Evolutionary conservation across 2,888 invertebrate species (phyloP), one percentile per base, ranked within the genome.

Genomic region (Xanthostigma xanthostigma): DNA sequence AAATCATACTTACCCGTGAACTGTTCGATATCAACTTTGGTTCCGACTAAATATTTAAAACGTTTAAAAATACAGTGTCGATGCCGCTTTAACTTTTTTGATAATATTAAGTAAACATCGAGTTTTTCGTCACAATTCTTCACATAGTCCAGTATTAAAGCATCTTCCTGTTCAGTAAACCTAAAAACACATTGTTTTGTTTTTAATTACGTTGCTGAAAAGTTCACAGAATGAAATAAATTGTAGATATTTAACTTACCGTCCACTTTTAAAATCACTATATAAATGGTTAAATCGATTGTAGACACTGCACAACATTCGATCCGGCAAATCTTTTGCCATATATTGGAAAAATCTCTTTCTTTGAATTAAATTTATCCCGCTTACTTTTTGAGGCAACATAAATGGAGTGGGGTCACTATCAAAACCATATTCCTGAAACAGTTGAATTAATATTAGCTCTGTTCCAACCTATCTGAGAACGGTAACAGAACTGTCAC

Each of bases 311-410:
- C 14, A 17, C n/a, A 50, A 41, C 5, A 44, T 34, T n/a, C 45
- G 35, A 37, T 48, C 11, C 9, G 48, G 41, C 35, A 50, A 41
- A 41, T 13, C 48, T 42, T 42, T 44, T 11, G 45, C 50, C 13
- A 50, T 17, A 44, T 38, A 50, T 12, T 48, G 50, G 4, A 45
- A 27, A 35, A 50, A 50, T 36, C 45, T 50, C 38, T 9, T 41
- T 13, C 50, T 34, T 48, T 50, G 41, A n/a, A n/a, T 44, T 9
- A 33, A 35, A 27, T 27, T 3, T 27, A 27, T 27, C 1, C 27
- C 27, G 27, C 27, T 27, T 27, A 27, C 41, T 11, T 45, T 14
- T 37, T 33, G 34, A 2, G 45, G n/a, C 8, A 27, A 13, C 10
- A 44, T 27, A 40, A 49, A 49, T 13, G 44, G 49, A 10, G n/a